Evolutionary conservation across 2,797 vertebrate genomes (phyloP).

Genomic region (Megaceryle alcyon): DNA sequence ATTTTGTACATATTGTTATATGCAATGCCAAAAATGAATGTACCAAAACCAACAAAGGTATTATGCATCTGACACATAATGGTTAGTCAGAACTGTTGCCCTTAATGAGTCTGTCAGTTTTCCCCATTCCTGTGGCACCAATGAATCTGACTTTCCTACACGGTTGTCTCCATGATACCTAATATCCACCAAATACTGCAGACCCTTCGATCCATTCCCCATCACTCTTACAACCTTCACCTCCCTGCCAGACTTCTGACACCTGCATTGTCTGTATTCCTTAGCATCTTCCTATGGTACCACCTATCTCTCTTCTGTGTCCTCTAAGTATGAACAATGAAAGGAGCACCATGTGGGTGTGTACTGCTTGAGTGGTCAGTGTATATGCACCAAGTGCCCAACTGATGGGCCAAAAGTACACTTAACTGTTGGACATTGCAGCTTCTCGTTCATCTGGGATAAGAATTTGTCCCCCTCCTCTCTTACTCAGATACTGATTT

Average conservation of each 20-base stretch:
- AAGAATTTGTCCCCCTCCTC: not conserved
- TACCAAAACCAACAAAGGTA: not conserved
- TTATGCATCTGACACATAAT: not conserved
- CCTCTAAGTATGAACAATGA: not conserved
- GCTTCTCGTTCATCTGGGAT: not conserved
- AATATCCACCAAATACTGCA: not conserved
- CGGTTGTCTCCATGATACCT: not conserved
- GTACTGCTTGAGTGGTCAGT: fast-evolving
- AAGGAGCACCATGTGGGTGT: not conserved
- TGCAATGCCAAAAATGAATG: not conserved
- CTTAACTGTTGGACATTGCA: not conserved
- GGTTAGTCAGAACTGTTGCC: not conserved
- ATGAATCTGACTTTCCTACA: not conserved
- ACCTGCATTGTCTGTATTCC: not conserved
- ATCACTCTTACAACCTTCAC: not conserved
- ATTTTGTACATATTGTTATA: not conserved
- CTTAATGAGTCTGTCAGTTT: not conserved
- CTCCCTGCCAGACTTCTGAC: not conserved
- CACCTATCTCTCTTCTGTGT: not conserved
- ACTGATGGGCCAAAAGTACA: not conserved
- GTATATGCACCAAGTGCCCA: not conserved
- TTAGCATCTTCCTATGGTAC: not conserved
- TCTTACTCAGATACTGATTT: not conserved
- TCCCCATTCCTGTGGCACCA: not conserved
- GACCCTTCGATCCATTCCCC: not conserved